Evolutionary conservation across 2,888 invertebrate species (phyloP), one percentile per base, ranked within the genome.

Genomic region (Pollenia amentaria): DNA sequence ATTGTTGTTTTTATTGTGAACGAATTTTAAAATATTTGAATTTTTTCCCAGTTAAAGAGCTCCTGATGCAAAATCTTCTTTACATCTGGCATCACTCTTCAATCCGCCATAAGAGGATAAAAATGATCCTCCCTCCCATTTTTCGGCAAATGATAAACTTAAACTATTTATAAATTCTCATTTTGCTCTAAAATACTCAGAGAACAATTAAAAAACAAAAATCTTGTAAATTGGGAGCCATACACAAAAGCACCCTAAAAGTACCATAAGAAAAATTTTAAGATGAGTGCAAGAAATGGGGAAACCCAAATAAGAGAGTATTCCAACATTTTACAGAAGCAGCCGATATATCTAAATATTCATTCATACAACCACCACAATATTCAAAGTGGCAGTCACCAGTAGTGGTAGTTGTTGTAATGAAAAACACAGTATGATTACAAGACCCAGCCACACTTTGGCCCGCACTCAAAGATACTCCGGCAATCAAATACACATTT

Each of bases 381-480:
- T 53, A 12, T 60, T 16, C n/a, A 11, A 16, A 62, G 44, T 44
- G 53, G 44, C 70, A 53, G 70, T n/a, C 44, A 8, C 29, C 42
- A 53, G 53, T n/a, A n/a, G 46, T 18, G 38, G 65, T 18, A 46
- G 64, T 64, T 53, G 62, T 14, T 57, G 46, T 10, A 60, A 62
- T 46, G 44, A 44, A 29, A 64, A 40, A 44, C 64, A 29, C 40
- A 48, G 18, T 60, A 14, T 38, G 48, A 51, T 46, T 60, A 64
- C 78, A 79, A 86, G 80, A 72, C 82, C 79, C 62, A 69, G 70
- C 65, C 70, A 87, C 85, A 89, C 89, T 88, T 88, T 51, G 29
- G 55, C 18, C 55, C n/a, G 12, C 60, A 46, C 16, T 46, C 21
- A 65, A 48, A 75, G 14, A 81, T 57, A 57, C 46, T n/a, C 29